Evolutionary conservation across 2,888 invertebrate genomes (phyloP), one percentile per base, ranked within the genome.

Genomic region (Onchidella celtica): DNA sequence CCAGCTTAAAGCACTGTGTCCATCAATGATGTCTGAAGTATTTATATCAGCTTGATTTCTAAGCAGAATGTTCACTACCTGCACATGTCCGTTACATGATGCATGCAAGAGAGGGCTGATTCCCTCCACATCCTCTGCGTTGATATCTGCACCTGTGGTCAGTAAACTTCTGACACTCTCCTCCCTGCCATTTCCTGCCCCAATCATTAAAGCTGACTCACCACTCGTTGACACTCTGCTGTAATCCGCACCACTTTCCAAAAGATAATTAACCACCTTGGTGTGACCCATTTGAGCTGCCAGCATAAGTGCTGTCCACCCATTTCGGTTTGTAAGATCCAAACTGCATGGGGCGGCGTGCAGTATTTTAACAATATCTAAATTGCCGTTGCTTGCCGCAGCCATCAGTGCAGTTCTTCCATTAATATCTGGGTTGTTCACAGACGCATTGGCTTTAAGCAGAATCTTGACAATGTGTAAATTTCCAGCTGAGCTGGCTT

Each of bases 251-350:
- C 70, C 70, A 21, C 29, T 70, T 2, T 70, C 55, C 21, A 55
- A 40, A 34, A 70, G 70, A 70, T 34, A 47, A 3, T 55, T 47
- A 9, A 70, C 29, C 29, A 70, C 21, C 6, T 1, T 14, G 55
- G 6, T 6, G 29, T 55, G 27, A 1, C 70, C 70, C 47, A 21
- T 3, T 34, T 70, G 70, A 2, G 70, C 47, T 14, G 70, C 70
- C 32, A 70, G 17, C 70, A 70, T 70, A 29, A 70, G n/a, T 47
- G 70, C 21, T 55, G 70, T 70, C 70, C 70, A 70, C n/a, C 70
- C 70, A 29, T 47, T 14, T 1, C 17, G 9, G 2, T 70, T 55
- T 17, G 29, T 57, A 70, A 17, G 55, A 17, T 47, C 17, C 9
- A 47, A 6, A 11, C 9, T 11, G 17, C 17, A 6, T 11, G 6